Percentiles rank a stretch among this genome's conserved stretches.
These are phyloP conservation scores for Drosophila limbata DNA, from an alignment of 2,888 invertebrate genomes.

Conservation along the genomic window DNA sequence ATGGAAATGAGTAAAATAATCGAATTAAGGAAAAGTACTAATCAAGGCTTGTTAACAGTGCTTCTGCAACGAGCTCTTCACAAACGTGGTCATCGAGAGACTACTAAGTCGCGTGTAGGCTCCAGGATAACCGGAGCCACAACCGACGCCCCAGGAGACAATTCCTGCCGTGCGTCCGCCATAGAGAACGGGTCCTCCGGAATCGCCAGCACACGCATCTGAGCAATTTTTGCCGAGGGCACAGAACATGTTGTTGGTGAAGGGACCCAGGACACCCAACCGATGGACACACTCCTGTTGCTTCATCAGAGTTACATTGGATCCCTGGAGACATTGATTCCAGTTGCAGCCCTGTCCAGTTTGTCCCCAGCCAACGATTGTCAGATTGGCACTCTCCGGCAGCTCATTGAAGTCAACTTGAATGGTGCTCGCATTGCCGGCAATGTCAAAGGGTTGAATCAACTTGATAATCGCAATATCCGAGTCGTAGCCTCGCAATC, in stretches of 20 bases:
- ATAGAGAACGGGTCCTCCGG: constrained; percentile 75
- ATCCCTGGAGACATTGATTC: constrained; percentile 54
- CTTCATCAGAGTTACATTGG: constrained; percentile 39
- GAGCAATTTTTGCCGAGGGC: constrained; percentile 50
- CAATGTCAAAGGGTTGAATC: constrained; percentile 36
- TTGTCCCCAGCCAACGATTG: constrained; percentile 70
- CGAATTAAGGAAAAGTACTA: neutral
- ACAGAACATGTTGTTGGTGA: constrained; percentile 73
- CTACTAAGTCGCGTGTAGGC: constrained; percentile 89
- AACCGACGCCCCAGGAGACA: constrained; percentile 86
- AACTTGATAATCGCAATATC: constrained; percentile 59
- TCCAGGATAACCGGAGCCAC: constrained; percentile 88
- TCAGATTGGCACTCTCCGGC: constrained; percentile 35
- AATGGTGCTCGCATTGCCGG: constrained; percentile 21
- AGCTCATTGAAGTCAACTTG: constrained; percentile 50
- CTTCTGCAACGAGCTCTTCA: constrained; percentile 27
- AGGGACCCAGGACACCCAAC: neutral
- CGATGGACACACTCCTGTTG: constrained; percentile 32
- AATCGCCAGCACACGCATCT: constrained; percentile 78
- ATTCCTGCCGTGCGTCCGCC: constrained; percentile 86
- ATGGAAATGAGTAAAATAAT: neutral
- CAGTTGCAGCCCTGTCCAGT: neutral
- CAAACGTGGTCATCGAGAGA: constrained; percentile 26
- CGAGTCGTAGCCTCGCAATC: constrained; percentile 2
- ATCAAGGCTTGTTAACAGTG: constrained; percentile 20